These are phyloP conservation scores for Rhopalosiphum nymphaeae DNA, from an alignment of 2,888 invertebrate species.

Conservation along the genomic window DNA sequence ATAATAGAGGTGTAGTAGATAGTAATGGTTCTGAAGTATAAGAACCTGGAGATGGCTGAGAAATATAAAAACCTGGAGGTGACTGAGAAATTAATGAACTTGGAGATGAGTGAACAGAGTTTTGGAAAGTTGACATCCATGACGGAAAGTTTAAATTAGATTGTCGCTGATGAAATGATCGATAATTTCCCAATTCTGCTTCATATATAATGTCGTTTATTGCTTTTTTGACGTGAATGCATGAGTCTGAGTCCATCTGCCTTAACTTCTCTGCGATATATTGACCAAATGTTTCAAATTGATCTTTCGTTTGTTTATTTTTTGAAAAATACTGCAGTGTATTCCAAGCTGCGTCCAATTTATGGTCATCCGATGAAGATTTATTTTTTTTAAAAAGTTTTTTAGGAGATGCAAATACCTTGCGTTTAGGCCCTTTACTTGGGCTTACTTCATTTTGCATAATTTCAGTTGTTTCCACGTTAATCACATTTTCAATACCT, in stretches of 20 bases:
- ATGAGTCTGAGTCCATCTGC: background rate
- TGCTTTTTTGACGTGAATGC: background rate
- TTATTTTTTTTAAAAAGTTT: background rate
- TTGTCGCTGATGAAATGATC: background rate
- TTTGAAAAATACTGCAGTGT: background rate
- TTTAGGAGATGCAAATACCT: background rate
- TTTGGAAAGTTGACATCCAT: background rate
- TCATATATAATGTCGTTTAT: background rate
- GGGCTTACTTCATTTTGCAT: background rate
- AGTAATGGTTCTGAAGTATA: background rate
- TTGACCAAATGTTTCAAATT: background rate
- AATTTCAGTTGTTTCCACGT: background rate
- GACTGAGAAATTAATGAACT: background rate
- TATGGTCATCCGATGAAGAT: background rate
- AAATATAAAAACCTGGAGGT: background rate
- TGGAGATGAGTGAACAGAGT: background rate
- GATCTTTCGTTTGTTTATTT: background rate
- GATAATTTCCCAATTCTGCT: background rate
- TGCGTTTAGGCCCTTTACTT: background rate
- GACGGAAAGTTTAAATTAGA: background rate
- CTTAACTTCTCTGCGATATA: background rate
- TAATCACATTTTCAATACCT: background rate
- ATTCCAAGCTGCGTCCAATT: background rate
- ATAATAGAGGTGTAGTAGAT: background rate
- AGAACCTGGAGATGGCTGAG: background rate